phyloP scores from a whole-genome alignment of 1,140 invertebrate genomes.

The Heliconius hermathena region DNA sequence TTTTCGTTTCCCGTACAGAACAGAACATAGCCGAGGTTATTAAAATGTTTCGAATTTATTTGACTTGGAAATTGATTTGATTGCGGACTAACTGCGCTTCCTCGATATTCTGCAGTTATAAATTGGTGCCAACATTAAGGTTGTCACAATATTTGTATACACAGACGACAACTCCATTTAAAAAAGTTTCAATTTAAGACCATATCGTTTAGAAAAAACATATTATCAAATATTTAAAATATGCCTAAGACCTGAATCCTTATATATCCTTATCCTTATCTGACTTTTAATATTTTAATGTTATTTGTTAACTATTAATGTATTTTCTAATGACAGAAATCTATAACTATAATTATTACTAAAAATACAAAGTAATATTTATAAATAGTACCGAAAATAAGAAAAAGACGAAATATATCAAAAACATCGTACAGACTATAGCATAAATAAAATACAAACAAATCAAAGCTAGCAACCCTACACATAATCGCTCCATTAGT shows the following conservation, averaged over 20 bases:
- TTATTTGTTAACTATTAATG: too few relatives aligned
- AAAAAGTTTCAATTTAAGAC: background rate
- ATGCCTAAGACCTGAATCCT: too few relatives aligned
- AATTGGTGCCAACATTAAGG: conserved; percentile 25
- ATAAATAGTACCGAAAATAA: background rate
- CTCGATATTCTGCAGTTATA: conserved; percentile 40
- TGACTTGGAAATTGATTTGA: conserved; percentile 38
- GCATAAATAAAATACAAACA: background rate
- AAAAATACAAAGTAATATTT: too few relatives aligned
- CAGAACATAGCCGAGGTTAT: background rate
- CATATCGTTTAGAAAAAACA: too few relatives aligned
- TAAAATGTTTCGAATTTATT: conserved; percentile 36
- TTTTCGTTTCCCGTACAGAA: background rate
- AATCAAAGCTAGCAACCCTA: conserved; percentile 18
- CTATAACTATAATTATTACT: too few relatives aligned
- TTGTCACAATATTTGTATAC: background rate
- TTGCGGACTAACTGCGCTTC: conserved; percentile 43
- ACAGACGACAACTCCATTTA: background rate
- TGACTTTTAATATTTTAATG: too few relatives aligned
- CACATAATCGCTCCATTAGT: conserved; percentile 39
- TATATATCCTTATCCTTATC: too few relatives aligned
- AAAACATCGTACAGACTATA: background rate
- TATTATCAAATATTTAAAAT: too few relatives aligned
- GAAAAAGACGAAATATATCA: background rate
- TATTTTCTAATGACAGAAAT: too few relatives aligned